Percentiles rank a stretch among this genome's conserved stretches.
Conservation (phyloP, 2,797 vertebrate genomes). For the Ataeniobius toweri region DNA sequence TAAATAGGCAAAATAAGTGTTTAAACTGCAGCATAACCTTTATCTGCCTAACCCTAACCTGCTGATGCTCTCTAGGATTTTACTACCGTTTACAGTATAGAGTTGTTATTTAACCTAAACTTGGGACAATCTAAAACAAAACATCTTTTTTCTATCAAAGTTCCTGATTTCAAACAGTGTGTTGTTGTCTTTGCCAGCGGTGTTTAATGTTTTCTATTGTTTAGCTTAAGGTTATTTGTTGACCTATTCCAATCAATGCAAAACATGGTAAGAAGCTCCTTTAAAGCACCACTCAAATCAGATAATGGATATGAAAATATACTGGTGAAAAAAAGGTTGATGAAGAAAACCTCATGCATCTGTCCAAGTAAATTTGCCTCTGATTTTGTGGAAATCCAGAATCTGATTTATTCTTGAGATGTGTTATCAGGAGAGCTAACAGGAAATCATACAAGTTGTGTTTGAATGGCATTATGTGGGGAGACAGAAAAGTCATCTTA, state of each 20-base stretch:
- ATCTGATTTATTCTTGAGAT: neutral
- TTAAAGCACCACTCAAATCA: conserved; percentile 29
- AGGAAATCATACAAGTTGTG: conserved; percentile 7
- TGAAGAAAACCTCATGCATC: neutral
- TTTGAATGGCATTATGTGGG: conserved; percentile 5
- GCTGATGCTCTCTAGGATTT: neutral
- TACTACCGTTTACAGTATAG: neutral
- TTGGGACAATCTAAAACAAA: neutral
- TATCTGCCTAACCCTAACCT: neutral
- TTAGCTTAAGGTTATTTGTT: conserved; percentile 1
- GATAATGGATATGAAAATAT: conserved; percentile 11
- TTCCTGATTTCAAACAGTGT: conserved; percentile 11
- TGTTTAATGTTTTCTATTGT: conserved; percentile 25
- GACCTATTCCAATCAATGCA: neutral
- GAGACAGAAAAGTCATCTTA: conserved; percentile 16
- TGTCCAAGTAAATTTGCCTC: neutral
- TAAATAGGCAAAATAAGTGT: neutral
- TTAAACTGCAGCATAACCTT: neutral
- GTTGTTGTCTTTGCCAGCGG: conserved; percentile 25
- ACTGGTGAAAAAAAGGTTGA: conserved; percentile 3
- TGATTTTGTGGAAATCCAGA: neutral
- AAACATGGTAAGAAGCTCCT: neutral
- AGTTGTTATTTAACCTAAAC: neutral
- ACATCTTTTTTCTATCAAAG: neutral
- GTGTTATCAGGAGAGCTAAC: conserved; percentile 5